Evolutionary conservation across 2,113 vertebrate genomes (phyloP), one percentile per base, ranked within the genome.

Genomic region (Machaerirhynchus nigripectus): DNA sequence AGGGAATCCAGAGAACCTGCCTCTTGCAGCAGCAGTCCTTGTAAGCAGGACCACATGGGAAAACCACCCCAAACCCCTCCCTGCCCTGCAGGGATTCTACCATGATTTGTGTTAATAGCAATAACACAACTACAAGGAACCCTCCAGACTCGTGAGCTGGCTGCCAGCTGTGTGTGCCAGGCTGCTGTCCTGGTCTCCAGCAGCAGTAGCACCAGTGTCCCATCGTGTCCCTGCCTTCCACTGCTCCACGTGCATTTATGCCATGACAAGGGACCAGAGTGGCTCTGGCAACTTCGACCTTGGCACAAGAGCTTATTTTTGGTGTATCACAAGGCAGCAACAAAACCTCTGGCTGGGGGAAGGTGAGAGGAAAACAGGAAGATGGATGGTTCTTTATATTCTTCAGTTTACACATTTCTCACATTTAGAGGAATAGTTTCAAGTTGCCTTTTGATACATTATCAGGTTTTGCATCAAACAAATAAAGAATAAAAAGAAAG

Each of bases 401-500:
- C 39, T 39, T 55, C 81, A 71, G 30, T 46, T 93, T 49, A 52
- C 1, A 14, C 11, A 6, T 49, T 76, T 79, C 77, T 78, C 63
- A 40, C 35, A 9, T 71, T 87, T 84, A 65, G n/a, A 61, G 23
- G 55, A 71, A 81, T 33, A 68, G 30, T 53, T 87, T 81, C 5
- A 7, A 64, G 46, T 18, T 87, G 60, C 11, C 81, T 81, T 94
- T 79, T 89, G 42, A 84, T 71, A 46, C 15, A 59, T 63, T 33
- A 84, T 57, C 18, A 75, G 44, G 52, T 71, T 65, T 78, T 27
- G 64, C 71, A 90, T 94, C 68, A 83, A 91, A 94, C 21, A 93
- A 95, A 77, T 44, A 84, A 78, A 42, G 49, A 92, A 71, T 49
- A 71, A 79, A 42, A 91, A 85, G 57, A 75, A 91, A 87, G 80